These are phyloP conservation scores for Circaetus gallicus DNA, from an alignment of 2,113 vertebrate genomes.

Conservation along the genomic window DNA sequence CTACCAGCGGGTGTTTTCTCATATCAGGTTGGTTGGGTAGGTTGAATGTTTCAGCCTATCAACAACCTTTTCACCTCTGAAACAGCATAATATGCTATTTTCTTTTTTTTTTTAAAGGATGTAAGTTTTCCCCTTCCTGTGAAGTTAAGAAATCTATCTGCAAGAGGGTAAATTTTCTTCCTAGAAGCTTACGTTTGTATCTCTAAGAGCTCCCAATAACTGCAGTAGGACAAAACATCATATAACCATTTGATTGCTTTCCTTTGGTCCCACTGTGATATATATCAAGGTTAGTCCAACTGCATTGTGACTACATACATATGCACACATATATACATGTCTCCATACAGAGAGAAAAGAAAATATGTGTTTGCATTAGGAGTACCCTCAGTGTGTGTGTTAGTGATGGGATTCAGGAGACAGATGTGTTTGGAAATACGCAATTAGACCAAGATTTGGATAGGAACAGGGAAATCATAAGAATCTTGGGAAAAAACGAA, in stretches of 20 bases:
- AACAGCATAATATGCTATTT: background rate
- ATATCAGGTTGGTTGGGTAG: background rate
- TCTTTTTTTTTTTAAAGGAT: background rate
- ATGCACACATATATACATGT: too few species aligned
- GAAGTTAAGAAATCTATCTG: background rate
- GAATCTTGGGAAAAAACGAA: background rate
- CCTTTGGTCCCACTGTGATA: background rate
- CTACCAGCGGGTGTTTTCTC: background rate
- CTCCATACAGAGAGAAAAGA: background rate
- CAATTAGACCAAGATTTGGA: background rate
- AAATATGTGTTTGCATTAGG: background rate
- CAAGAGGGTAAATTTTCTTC: background rate
- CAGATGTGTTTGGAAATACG: background rate
- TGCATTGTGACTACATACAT: background rate
- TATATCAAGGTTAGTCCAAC: background rate
- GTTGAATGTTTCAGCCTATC: background rate
- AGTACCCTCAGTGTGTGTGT: background rate
- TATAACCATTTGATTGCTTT: background rate
- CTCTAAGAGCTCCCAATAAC: background rate
- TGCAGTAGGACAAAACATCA: background rate
- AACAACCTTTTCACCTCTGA: background rate
- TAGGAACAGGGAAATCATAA: background rate
- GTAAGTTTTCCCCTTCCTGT: background rate
- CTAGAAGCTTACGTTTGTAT: background rate
- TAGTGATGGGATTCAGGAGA: background rate